These are phyloP conservation scores for Sarcophaga peregrina DNA, from an alignment of 1,140 invertebrate species.

Conservation along the genomic window DNA sequence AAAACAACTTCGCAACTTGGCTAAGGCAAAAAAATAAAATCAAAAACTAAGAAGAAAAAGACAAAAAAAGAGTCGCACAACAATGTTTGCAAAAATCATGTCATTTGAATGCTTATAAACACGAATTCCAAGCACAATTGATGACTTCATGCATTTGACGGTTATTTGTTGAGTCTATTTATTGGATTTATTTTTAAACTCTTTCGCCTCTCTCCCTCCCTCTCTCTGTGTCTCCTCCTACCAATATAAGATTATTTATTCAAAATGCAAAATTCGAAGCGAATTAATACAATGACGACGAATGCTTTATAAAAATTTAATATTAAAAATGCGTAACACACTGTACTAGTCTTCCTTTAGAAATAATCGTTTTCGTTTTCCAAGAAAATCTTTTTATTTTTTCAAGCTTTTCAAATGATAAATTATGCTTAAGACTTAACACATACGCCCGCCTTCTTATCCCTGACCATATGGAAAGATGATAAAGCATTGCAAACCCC, in stretches of 20 bases:
- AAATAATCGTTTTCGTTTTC: too few relatives aligned
- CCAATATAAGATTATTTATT: too few relatives aligned
- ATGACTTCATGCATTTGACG: constrained; percentile 24
- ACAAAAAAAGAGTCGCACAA: neutral
- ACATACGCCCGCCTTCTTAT: too few relatives aligned
- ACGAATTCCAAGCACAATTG: neutral
- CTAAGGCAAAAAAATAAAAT: too few relatives aligned
- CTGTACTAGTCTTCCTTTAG: neutral
- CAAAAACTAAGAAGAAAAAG: neutral
- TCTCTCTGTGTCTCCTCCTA: too few relatives aligned
- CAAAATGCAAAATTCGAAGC: too few relatives aligned
- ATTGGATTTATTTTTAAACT: neutral
- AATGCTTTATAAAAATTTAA: neutral
- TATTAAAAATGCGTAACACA: constrained; percentile 8
- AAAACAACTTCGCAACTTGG: neutral
- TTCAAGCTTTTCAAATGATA: too few relatives aligned
- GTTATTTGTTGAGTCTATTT: constrained; percentile 12
- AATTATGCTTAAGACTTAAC: neutral
- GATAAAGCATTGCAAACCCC: neutral
- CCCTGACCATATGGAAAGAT: neutral
- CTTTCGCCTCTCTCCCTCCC: neutral
- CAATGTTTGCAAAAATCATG: neutral
- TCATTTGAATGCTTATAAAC: neutral
- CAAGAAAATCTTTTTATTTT: too few relatives aligned
- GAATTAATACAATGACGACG: too few relatives aligned